Evolutionary conservation across 2,797 vertebrate genomes (phyloP).

Genomic region (Valencia hispanica): DNA sequence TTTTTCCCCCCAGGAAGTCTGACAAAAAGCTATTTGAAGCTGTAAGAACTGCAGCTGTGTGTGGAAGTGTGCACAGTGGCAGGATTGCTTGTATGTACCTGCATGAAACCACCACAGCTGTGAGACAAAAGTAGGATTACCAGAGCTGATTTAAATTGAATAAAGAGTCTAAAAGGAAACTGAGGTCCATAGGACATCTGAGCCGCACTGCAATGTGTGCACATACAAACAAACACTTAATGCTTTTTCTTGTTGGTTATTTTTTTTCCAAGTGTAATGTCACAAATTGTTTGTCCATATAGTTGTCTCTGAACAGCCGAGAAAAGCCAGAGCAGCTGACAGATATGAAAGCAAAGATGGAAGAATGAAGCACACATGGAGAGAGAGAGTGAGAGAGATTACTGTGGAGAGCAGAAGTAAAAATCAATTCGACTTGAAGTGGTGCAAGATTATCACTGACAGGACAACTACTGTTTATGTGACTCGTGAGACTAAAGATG

Average conservation of each 20-base stretch:
- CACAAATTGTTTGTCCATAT: conserved; percentile 66
- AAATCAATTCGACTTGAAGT: conserved; percentile 47
- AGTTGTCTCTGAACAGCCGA: conserved; percentile 65
- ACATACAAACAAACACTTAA: conserved; percentile 32
- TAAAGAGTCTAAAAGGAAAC: conserved; percentile 71
- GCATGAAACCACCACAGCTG: conserved; percentile 50
- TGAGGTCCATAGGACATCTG: conserved; percentile 68
- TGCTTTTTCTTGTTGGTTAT: conserved; percentile 60
- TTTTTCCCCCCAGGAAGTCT: not conserved
- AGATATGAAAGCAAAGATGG: conserved; percentile 43
- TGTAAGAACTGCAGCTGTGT: conserved; percentile 9
- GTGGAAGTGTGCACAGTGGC: conserved; percentile 8
- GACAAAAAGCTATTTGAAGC: conserved; percentile 13
- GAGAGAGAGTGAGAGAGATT: conserved; percentile 38
- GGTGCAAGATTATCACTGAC: conserved; percentile 59
- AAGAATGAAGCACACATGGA: conserved; percentile 30
- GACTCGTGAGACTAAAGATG: conserved; percentile 4
- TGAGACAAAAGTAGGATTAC: conserved; percentile 75
- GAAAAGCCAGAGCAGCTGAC: conserved; percentile 56
- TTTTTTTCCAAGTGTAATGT: conserved; percentile 73
- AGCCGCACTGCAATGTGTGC: conserved; percentile 22
- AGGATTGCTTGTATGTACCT: conserved; percentile 31
- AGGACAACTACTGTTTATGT: conserved; percentile 37
- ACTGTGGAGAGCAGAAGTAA: conserved; percentile 36
- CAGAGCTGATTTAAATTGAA: conserved; percentile 78